These are phyloP conservation scores for Thecophora atra DNA, from an alignment of 2,888 invertebrate genomes.

Conservation along the genomic window DNA sequence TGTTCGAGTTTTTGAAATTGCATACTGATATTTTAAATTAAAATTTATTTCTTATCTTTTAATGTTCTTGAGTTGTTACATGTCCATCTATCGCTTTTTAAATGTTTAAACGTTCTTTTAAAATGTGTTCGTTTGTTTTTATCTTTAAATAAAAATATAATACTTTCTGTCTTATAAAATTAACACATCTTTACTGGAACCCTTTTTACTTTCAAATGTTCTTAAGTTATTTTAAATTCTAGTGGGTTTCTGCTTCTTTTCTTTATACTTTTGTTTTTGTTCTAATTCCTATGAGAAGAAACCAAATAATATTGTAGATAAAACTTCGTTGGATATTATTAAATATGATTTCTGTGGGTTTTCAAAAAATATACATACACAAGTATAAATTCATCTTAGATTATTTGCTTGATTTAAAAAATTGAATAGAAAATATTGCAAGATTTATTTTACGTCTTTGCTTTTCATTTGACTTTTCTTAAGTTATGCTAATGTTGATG, in stretches of 20 bases:
- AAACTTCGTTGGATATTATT: background rate
- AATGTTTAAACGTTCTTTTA: too few species aligned
- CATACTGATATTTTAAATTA: too few species aligned
- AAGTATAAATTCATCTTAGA: background rate
- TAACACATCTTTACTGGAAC: background rate
- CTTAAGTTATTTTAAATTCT: background rate
- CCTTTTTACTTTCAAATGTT: background rate
- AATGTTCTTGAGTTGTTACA: too few species aligned
- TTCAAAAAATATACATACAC: background rate
- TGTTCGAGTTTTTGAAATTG: too few species aligned
- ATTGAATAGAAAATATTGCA: slow-evolving; percentile 32
- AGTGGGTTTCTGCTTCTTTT: background rate
- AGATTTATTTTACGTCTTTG: background rate
- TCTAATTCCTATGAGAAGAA: background rate
- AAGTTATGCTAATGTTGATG: slow-evolving; percentile 3
- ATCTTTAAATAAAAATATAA: too few species aligned
- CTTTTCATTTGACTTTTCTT: background rate
- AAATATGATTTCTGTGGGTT: background rate
- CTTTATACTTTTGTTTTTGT: background rate
- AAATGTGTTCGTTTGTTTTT: too few species aligned
- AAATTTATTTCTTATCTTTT: too few species aligned
- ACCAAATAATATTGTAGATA: too few species aligned
- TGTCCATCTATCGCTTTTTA: too few species aligned
- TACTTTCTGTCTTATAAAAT: background rate
- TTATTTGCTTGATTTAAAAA: background rate